Base-by-base conservation (phyloP, 1,140 invertebrate species). In the Drosophila ohnishii region DNA sequence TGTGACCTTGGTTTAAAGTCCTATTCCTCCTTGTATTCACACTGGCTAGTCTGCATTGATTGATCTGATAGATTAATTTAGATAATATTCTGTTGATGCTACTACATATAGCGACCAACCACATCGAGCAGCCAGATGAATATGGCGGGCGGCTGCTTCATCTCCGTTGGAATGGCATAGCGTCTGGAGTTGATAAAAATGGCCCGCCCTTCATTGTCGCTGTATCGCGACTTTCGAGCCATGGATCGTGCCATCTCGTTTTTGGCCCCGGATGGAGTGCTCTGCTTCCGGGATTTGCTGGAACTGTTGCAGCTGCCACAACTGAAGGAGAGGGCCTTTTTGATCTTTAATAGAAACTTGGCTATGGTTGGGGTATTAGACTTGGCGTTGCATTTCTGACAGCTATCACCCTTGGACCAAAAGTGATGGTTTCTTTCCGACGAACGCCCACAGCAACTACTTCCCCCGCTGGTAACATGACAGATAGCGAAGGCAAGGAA, bases 111-210 rank as follows among this genome's bases (percentile, higher is more conserved):
- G 10, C 55, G 55, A 13, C 16, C 25, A 4, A 75, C 6, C 5
- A 47, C 1, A 2, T 79, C 66, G 8, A 60, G 56, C 25, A 89
- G 4, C 75, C 78, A 90, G 22, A 89, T 8, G 13, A 86, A 2
- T 47, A 81, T 60, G 0, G 80, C 61, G 8, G 90, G 90, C 10
- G 90, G 90, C 34, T 88, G 75, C 44, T 90, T 91, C 86, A 91
- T 90, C 53, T 91, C 90, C 5, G 67, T 79, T 42, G 90, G 81
- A 5, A 90, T 76, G 16, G 83, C 75, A 39, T 77, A 82, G 5
- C 87, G 76, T 10, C 75, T 78, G 0, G 74, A 78, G 11, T 44
- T 67, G 5, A 76, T 30, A 40, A 75, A 90, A 19, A 91, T 91
- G 45, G 82, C 65, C 7, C 80, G 73, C n/a, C 74, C 83, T 45